Base-by-base conservation (phyloP, 2,797 vertebrate genomes). In the Anabacerthia variegaticeps region DNA sequence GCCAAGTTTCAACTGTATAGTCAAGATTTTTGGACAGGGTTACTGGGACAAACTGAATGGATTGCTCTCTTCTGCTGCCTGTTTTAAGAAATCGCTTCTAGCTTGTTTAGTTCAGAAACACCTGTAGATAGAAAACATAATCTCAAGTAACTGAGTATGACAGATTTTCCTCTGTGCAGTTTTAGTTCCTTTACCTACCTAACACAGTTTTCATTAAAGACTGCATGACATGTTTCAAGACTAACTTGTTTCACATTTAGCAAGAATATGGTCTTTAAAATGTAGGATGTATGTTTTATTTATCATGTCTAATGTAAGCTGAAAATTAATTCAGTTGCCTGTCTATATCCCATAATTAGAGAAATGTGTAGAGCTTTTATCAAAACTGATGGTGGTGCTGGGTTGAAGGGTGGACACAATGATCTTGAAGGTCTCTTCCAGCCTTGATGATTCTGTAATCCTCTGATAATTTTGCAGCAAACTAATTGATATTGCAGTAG, bases 1-100 rank as follows among this genome's bases (percentile, higher is more conserved):
- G 96, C 96, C 95, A 97, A 97, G 84, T 95, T 97, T 93, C 63
- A 74, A 65, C 89, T 96, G 62, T 66, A 82, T 67, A 97, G 78
- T 79, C 78, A 96, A 81, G 76, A 77, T 85, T 96, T 92, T 92
- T 92, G 96, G 93, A 94, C 51, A 81, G 49, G 24, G 11, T 91
- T 96, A 59, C 84, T 85, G 87, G 80, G 89, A 81, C 75, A 63
- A 95, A 83, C 72, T 62, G 79, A 79, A 87, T 88, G 84, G 77
- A 96, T 97, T 73, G 44, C 24, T 73, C 72, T 84, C 44, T 55
- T 83, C 63, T 94, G 39, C 74, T 82, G 37, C 52, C 26, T 72
- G 46, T 49, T 95, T 81, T 67, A 79, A 49, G 88, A 96, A 93
- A 94, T 92, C 10, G 1, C 28, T 82, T 96, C 56, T 87, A 85